Evolutionary conservation across 2,797 vertebrate species (phyloP), one percentile per base, ranked within the genome.

Genomic region (Chrysocyon brachyurus): DNA sequence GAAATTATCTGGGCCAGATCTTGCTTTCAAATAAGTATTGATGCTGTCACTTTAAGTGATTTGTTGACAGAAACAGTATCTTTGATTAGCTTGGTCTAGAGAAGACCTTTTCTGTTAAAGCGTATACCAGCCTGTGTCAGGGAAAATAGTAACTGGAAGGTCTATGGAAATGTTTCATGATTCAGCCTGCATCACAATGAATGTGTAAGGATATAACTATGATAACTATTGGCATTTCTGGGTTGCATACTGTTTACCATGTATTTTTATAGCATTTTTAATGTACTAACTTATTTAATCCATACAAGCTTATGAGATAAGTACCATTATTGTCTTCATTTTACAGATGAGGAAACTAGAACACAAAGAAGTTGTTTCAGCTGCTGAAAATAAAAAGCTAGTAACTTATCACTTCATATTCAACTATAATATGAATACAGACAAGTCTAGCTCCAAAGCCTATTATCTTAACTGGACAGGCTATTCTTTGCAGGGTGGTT

Each of bases 21-120:
- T 96, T 94, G 81, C 85, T 96, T 95, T 96, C 59, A 90, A 95
- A 94, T 96, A 66, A 87, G 70, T 96, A 94, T 95, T 66, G 64
- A 90, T 96, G 52, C 26, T 96, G 94, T 96, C 78, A 95, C 77
- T 90, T 90, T 36, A 92, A 95, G 72, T 92, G 86, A 96, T 78
- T 94, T 96, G 61, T 88, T 96, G 66, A 96, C 56, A 70, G 52
- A 98, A 77, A 85, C 57, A 70, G 46, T 77, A 82, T 90, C 77
- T 96, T 97, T 96, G 72, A 79, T 90, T 92, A 90, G 28, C 49
- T 56, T 91, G 52, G 12, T 92, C n/a, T 81, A 66, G 12, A 57
- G 70, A 94, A 86, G 28, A 36, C 11, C 22, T 96, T 96, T 77
- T 91, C 66, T 93, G 17, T 91, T 88, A 88, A 78, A 87, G 36